Conservation (phyloP, 2,797 vertebrate species). For the Malacoctenus gilli region DNA sequence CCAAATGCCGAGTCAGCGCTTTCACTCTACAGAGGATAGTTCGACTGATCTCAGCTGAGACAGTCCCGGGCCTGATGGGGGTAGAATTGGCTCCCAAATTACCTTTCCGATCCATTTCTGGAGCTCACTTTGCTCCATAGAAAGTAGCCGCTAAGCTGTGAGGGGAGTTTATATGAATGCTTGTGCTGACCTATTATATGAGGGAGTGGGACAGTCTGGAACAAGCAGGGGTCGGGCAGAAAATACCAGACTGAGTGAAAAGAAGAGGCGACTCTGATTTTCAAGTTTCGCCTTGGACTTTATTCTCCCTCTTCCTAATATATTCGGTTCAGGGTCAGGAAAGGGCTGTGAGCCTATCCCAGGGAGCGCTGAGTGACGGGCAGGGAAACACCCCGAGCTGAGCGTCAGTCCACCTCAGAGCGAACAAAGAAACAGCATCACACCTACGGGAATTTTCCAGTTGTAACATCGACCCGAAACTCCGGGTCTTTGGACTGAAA, state of each 20-base stretch:
- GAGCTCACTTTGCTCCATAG: slow-evolving; percentile 52
- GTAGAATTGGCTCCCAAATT: slow-evolving; percentile 71
- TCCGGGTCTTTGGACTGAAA: slow-evolving; percentile 26
- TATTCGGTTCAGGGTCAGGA: slow-evolving; percentile 45
- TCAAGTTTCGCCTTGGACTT: slow-evolving; percentile 15
- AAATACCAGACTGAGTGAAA: slow-evolving; percentile 17
- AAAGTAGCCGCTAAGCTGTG: slow-evolving; percentile 51
- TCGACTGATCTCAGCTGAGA: slow-evolving; percentile 71
- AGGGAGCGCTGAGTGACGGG: slow-evolving; percentile 37
- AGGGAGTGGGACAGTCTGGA: slow-evolving; percentile 29
- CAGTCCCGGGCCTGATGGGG: slow-evolving; percentile 58
- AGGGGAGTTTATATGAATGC: slow-evolving; percentile 45
- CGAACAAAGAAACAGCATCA: slow-evolving; percentile 47
- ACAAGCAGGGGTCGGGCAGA: slow-evolving; percentile 9
- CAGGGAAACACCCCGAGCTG: slow-evolving; percentile 37
- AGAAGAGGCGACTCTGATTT: no score
- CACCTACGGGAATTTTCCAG: slow-evolving; percentile 41
- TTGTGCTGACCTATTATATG: slow-evolving; percentile 41
- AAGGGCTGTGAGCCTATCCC: slow-evolving; percentile 28
- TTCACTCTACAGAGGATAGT: slow-evolving; percentile 61
- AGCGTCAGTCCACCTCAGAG: slow-evolving; percentile 26
- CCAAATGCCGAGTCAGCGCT: slow-evolving; percentile 72
- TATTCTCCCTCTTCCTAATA: slow-evolving; percentile 21
- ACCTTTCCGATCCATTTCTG: slow-evolving; percentile 69
- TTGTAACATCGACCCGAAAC: slow-evolving; percentile 40